Base-by-base conservation (phyloP, 1,140 invertebrate genomes). In the Drosophila suzukii region DNA sequence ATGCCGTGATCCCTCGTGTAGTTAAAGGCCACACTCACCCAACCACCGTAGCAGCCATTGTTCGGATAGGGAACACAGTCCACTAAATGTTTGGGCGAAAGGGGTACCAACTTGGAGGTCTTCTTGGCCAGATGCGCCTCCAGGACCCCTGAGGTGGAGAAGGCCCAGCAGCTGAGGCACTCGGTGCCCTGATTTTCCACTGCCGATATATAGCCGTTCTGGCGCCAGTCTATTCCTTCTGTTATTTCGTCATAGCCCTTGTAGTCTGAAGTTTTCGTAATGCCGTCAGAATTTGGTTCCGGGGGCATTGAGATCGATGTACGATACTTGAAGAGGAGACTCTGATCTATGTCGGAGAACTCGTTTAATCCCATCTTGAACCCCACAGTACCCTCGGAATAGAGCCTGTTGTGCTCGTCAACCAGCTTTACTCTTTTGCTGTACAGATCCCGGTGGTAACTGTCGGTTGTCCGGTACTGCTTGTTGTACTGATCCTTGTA, bases 141-240 rank as follows among this genome's bases (percentile, higher is more conserved):
- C 43, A 97, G 91, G 0, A 96, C 93, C 2, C 95, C 98, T 75
- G 97, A 98, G 3, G 96, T 92, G 71, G 96, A 96, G 93, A 99
- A 98, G 66, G 97, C 95, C 97, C 97, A 99, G 93, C 97, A 98
- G 1, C 97, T 97, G 38, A 97, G 97, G 93, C 98, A 99, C 3
- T 51, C 24, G 81, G 6, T 24, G 0, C 71, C 96, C 94, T 99
- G 98, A 93, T 98, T 95, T 7, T 30, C 49, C 30, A 74, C 71
- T 0, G 57, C 20, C 8, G 50, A 74, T 0, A 74, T 39, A 3
- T 30, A 4, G 15, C 57, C 71, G 5, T 4, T 34, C 12, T 60
- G 6, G 4, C 70, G 49, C 66, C 70, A 73, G 36, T 73, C 70
- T 3, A 38, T 49, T 0, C 54, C 70, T 0, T 15, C 27, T 2